Percentiles rank a stretch among this genome's conserved stretches.
Conservation (phyloP, 35 echinoderm and acorn worm genomes). For the Strongylocentrotus purpuratus region DNA sequence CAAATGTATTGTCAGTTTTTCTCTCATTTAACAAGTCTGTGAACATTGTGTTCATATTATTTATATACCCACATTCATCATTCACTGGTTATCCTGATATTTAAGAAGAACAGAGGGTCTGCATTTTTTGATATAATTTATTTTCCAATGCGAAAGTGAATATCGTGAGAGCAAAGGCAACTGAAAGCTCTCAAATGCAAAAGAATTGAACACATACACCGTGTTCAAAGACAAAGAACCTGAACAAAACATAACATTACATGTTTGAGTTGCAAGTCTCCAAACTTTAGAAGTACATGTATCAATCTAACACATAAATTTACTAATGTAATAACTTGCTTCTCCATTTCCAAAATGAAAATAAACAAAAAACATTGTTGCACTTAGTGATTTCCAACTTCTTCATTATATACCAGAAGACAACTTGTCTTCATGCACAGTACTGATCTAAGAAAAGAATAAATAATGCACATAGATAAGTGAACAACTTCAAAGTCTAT, state of each 20-base stretch:
- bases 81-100: too few species aligned
- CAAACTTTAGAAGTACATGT: not conserved
- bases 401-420: not conserved
- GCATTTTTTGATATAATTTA: not conserved
- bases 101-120: not conserved
- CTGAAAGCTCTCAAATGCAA: not conserved
- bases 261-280: not conserved
- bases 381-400: not conserved
- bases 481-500: too few species aligned
- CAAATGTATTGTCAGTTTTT: too few species aligned
- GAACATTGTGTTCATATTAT: too few species aligned
- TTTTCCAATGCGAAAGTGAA: not conserved
- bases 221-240: not conserved
- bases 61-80: too few species aligned
- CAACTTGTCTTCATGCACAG: not conserved
- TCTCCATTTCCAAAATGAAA: too few species aligned
- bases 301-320: too few species aligned
- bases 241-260: not conserved
- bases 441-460: not conserved
- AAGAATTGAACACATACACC: not conserved
- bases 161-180: not conserved
- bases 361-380: too few species aligned
- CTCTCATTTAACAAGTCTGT: too few species aligned
- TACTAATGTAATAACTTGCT: too few species aligned
- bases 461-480: not conserved